These are phyloP conservation scores for Calameuta filiformis DNA, from an alignment of 2,888 invertebrate species.

Conservation along the genomic window DNA sequence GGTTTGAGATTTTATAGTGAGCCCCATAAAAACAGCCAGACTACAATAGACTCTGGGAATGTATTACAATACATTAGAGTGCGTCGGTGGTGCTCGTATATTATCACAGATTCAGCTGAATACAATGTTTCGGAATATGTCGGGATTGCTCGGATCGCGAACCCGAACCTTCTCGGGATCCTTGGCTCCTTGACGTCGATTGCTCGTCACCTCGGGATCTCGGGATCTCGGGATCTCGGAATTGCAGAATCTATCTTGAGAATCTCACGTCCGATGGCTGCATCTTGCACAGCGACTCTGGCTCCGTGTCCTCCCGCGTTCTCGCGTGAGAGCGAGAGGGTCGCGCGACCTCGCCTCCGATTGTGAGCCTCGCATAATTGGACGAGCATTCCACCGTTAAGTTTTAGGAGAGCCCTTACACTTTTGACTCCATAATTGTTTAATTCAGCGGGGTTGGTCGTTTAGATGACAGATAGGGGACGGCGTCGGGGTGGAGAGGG, in stretches of 20 bases:
- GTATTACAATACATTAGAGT: slow-evolving; percentile 12
- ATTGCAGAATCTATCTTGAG: no score
- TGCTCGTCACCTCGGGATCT: no score
- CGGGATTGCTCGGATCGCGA: neutral
- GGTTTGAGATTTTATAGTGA: neutral
- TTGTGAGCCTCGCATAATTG: neutral
- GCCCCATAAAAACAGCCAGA: slow-evolving; percentile 14
- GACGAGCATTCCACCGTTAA: slow-evolving; percentile 29
- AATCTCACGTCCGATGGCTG: no score
- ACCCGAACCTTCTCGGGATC: no score
- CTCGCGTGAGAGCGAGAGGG: neutral
- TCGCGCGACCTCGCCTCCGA: neutral
- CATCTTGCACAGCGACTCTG: no score
- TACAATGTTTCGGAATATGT: neutral
- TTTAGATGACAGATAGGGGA: slow-evolving; percentile 40
- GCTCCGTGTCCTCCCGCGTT: no score
- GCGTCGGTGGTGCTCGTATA: neutral
- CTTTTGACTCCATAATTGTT: slow-evolving; percentile 45
- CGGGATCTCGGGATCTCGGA: no score
- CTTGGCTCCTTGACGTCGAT: no score
- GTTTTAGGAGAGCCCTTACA: slow-evolving; percentile 39
- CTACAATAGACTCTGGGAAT: slow-evolving; percentile 15
- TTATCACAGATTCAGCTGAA: neutral
- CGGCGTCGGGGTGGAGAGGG: slow-evolving; percentile 15
- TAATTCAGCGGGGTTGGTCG: slow-evolving; percentile 41